Conservation (phyloP, 2,113 vertebrate species). For the Mesitornis unicolor region DNA sequence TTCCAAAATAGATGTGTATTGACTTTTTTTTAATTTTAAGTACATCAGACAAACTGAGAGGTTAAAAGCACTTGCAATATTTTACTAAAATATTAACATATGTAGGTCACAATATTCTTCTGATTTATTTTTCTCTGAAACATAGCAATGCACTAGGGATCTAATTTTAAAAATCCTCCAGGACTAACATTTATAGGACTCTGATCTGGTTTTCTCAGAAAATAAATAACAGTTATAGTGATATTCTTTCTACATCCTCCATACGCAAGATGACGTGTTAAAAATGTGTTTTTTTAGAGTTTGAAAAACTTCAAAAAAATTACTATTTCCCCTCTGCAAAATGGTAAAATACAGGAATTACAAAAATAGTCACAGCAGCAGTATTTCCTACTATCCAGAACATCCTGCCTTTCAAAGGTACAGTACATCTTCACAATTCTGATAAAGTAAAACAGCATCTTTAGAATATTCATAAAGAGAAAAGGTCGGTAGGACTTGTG, state of each 20-base stretch:
- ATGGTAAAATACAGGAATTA: not conserved
- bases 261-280: not conserved
- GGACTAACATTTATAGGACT: not conserved
- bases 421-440: not conserved
- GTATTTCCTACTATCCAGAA: not conserved
- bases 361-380: not conserved
- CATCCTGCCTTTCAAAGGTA: not conserved
- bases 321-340: not conserved
- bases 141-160: not conserved
- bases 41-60: slow-evolving; percentile 20
- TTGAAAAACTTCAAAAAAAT: not conserved
- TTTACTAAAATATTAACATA: not conserved
- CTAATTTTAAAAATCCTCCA: not conserved
- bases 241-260: not conserved
- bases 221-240: not conserved
- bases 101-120: slow-evolving; percentile 8
- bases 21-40: not conserved
- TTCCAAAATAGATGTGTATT: slow-evolving; percentile 36
- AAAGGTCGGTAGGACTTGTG: not conserved
- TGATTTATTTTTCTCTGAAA: slow-evolving; percentile 21
- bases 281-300: not conserved
- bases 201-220: slow-evolving; percentile 17
- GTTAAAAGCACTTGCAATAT: slow-evolving; percentile 46
- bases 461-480: not conserved
- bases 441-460: not conserved